Evolutionary conservation across 2,113 vertebrate genomes (phyloP).

Genomic region (Bubalus kerabau): DNA sequence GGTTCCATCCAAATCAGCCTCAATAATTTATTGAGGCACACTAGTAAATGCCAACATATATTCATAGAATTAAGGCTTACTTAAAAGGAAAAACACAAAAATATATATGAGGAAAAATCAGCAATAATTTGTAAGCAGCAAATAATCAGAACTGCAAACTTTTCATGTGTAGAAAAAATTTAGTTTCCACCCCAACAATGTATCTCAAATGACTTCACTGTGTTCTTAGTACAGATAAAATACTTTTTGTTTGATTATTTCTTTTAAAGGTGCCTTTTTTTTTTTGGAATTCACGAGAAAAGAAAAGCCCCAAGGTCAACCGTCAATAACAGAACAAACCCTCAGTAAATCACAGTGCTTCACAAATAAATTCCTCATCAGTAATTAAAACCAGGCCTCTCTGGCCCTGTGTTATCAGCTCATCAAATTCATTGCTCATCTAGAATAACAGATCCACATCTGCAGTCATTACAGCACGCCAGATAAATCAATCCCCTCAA

Average conservation of each 20-base stretch:
- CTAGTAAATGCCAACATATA: not conserved
- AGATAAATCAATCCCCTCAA: constrained; percentile 89
- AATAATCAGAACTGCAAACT: constrained; percentile 61
- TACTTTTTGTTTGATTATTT: constrained; percentile 60
- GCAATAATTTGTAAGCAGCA: constrained; percentile 44
- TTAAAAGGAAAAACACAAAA: not conserved
- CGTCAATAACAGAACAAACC: constrained; percentile 86
- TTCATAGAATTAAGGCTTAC: not conserved
- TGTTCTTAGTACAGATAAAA: constrained; percentile 76
- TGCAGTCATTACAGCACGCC: constrained; percentile 88
- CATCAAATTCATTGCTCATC: constrained; percentile 89
- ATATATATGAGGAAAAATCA: not conserved
- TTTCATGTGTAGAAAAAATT: constrained; percentile 58
- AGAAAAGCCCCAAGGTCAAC: constrained; percentile 86
- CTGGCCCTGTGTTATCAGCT: constrained; percentile 86
- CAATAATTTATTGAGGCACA: not conserved
- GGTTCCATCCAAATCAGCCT: not conserved
- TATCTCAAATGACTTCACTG: constrained; percentile 76
- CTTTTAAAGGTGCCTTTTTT: constrained; percentile 55
- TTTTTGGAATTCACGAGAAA: constrained; percentile 77
- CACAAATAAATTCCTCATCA: constrained; percentile 89
- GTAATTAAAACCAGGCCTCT: constrained; percentile 91
- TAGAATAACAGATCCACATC: constrained; percentile 90
- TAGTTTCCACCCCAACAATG: constrained; percentile 58
- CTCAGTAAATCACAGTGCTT: constrained; percentile 84